Evolutionary conservation across 2,888 invertebrate species (phyloP).

Genomic region (Entomobrya proxima): DNA sequence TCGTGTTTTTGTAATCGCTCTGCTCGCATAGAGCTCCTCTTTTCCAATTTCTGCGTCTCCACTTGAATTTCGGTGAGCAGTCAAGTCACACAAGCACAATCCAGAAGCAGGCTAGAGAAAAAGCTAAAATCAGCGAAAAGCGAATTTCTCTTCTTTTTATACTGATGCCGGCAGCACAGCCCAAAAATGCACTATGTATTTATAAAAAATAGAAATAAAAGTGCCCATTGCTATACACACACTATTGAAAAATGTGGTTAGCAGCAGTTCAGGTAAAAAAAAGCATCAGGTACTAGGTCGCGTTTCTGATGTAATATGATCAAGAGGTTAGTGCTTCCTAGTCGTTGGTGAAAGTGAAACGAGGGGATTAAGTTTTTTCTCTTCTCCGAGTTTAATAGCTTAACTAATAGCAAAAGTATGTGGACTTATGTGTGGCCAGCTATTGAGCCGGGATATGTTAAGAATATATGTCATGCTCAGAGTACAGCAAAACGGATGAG

Average conservation of each 20-base stretch:
- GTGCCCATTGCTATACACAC: too few species aligned
- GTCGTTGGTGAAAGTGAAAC: neutral
- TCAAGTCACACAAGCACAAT: slow-evolving; percentile 22
- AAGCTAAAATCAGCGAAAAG: neutral
- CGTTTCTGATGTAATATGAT: neutral
- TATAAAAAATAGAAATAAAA: too few species aligned
- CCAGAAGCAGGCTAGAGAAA: neutral
- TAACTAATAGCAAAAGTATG: neutral
- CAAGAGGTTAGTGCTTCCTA: neutral
- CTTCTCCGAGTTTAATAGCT: neutral
- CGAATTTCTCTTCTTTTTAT: too few species aligned
- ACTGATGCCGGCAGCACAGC: too few species aligned
- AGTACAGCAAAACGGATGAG: too few species aligned
- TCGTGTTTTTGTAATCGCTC: slow-evolving; percentile 39
- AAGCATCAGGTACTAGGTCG: too few species aligned
- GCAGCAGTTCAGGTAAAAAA: too few species aligned
- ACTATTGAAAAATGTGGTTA: too few species aligned
- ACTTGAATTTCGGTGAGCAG: slow-evolving; percentile 12
- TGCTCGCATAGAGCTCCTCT: neutral
- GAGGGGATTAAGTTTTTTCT: neutral
- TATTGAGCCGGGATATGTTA: too few species aligned
- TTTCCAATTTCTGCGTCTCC: neutral
- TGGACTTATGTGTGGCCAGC: too few species aligned
- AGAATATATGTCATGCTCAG: too few species aligned
- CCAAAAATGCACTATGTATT: too few species aligned